phyloP scores from a whole-genome alignment of 1,140 invertebrate genomes.

The Aethina tumida region DNA sequence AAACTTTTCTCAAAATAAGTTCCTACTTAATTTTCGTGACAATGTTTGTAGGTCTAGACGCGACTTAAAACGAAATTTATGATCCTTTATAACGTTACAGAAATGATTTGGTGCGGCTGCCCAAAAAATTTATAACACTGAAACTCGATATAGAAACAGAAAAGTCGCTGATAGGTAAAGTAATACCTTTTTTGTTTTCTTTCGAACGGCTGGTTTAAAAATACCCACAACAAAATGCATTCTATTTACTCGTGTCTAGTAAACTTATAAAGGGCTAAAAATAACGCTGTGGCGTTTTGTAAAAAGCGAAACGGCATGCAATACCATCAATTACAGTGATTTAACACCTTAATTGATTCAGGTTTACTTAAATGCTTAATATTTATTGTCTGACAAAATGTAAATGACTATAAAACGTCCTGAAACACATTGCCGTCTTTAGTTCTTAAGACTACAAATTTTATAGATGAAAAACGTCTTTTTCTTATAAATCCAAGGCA shows the following conservation, averaged over 20 bases:
- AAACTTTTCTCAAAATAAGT: too few relatives aligned
- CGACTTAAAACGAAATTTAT: too few relatives aligned
- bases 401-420: constrained; percentile 21
- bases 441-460: too few relatives aligned
- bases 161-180: constrained; percentile 19
- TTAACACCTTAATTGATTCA: constrained; percentile 27
- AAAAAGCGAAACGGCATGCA: constrained; percentile 21
- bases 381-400: constrained; percentile 26
- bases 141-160: too few relatives aligned
- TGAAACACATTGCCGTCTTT: too few relatives aligned
- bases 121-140: too few relatives aligned
- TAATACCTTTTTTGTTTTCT: constrained; percentile 13
- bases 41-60: too few relatives aligned
- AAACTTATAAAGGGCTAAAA: constrained; percentile 13
- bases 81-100: too few relatives aligned
- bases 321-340: constrained; percentile 29
- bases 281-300: constrained; percentile 16
- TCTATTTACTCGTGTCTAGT: constrained; percentile 12
- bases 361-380: constrained; percentile 20
- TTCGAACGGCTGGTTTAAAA: constrained; percentile 17
- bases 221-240: constrained; percentile 20
- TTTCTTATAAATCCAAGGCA: too few relatives aligned
- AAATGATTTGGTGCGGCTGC: too few relatives aligned
- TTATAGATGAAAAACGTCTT: too few relatives aligned
- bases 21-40: too few relatives aligned